Conservation (phyloP, 2,888 invertebrate species). For the Agapetus fuscipes region DNA sequence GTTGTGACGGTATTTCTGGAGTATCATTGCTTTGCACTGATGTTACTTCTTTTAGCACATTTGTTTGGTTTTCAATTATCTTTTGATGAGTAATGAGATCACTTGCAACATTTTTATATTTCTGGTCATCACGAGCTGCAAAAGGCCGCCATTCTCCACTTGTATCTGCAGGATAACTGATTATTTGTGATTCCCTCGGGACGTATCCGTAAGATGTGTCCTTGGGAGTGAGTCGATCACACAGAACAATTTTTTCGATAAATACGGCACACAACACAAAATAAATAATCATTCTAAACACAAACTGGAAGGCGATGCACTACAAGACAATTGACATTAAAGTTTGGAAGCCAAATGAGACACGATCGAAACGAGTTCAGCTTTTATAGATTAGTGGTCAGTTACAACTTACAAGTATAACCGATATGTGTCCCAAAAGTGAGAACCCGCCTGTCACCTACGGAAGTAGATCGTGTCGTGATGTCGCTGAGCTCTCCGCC, state of each 20-base stretch:
- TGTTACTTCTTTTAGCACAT: neutral
- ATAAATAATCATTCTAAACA: neutral
- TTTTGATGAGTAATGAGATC: constrained; percentile 1
- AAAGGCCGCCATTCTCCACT: constrained; percentile 10
- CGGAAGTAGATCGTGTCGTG: constrained; percentile 16
- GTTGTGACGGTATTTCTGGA: neutral
- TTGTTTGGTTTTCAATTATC: neutral
- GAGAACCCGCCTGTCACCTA: constrained; percentile 13
- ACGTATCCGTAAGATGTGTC: constrained; percentile 15
- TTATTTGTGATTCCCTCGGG: constrained; percentile 11
- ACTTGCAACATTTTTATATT: constrained; percentile 1
- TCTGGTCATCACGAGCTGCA: neutral
- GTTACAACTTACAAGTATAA: constrained; percentile 11
- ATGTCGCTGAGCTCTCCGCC: neutral
- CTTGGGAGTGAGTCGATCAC: constrained; percentile 10
- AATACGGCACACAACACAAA: constrained; percentile 1
- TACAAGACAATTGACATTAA: constrained; percentile 9
- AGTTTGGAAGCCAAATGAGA: constrained; percentile 5
- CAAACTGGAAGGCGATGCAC: neutral
- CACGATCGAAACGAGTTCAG: constrained; percentile 3
- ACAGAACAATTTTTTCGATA: neutral
- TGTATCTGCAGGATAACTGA: constrained; percentile 4
- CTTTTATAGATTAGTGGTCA: constrained; percentile 13
- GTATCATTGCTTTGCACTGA: neutral
- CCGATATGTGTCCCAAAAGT: too few relatives aligned